Evolutionary conservation across 2,888 invertebrate genomes (phyloP), one percentile per base, ranked within the genome.

Genomic region (Oligia fasciuncula): DNA sequence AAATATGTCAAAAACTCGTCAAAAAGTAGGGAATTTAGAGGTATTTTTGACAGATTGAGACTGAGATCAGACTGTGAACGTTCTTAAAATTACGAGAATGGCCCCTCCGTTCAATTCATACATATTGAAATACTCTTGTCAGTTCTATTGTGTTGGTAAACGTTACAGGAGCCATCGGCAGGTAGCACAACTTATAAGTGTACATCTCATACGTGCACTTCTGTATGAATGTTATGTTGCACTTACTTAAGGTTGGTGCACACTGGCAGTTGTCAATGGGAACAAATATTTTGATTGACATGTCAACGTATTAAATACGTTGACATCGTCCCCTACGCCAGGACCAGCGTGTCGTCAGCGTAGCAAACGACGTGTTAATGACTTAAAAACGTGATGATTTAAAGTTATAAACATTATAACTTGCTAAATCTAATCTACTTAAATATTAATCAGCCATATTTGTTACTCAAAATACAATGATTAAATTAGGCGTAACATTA

Each of bases 151-250:
- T 68, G 67, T 17, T 14, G 62, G 46, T 71, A 66, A 83, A 23
- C 17, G 51, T 29, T 71, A 71, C 23, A 57, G 8, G 57, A 49
- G 85, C 40, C 73, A 85, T 88, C 62, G 69, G 73, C 88, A 85
- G 81, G 81, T 85, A 73, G 54, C 57, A 69, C 68, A 73, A 81
- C 76, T 83, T 77, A 83, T 70, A 84, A 80, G 77, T 83, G 71
- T 81, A 79, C 86, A 82, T 81, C 76, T 83, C 72, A 73, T 76
- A 84, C 84, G 86, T 85, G 88, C 77, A 73, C 73, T 76, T 78
- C 66, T 70, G 62, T 78, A 14, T 46, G 46, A 60, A 67, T 35
- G 54, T 67, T 71, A 54, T 60, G 40, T 40, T 71, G 62, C 29
- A 23, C 14, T 23, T 29, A 4, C n/a, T 74, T 71, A 76, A 57